Base-by-base conservation (phyloP, 2,888 invertebrate species). In the Dilophus febrilis region DNA sequence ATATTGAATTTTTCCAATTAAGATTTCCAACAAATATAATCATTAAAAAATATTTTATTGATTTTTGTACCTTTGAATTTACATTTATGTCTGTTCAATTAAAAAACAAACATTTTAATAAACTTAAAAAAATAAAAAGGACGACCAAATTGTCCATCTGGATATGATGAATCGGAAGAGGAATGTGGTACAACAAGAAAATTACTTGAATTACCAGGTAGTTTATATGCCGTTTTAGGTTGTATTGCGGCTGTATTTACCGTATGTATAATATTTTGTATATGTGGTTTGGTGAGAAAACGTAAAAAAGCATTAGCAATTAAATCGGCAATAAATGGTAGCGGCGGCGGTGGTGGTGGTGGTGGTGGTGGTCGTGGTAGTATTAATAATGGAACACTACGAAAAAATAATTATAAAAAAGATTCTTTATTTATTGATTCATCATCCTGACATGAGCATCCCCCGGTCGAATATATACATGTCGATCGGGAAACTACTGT, bases 401-500 rank as follows among this genome's bases (percentile, higher is more conserved):
- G 22, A 6, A 22, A 8, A 55, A 77, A 78, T 59, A 79, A 80
- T 61, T 58, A 58, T 45, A 61, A 63, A 53, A 62, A 62, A 53
- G 63, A 63, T 47, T 54, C 60, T 11, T 51, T 63, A 28, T 63
- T 56, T 48, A 57, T 61, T 28, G 62, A 63, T 49, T 68, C 72
- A 26, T 69, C 73, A 54, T 86, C 87, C 74, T 87, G 87, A 87
- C 86, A 85, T 56, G 82, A 82, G 65, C 75, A 76, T 61, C 79
- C 83, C 69, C 79, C 83, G 71, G 86, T 87, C 72, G 87, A 87
- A 64, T 87, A 82, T 65, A 87, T 87, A 59, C 85, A 86, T 66
- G 83, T 87, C 68, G 87, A 88, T 68, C 79, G 86, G 63, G 87
- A 87, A 69, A 87, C 87, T 61, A 87, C 87, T 55, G 87, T 88